These are phyloP conservation scores for Diprion similis DNA, from an alignment of 1,140 invertebrate genomes.

Conservation along the genomic window DNA sequence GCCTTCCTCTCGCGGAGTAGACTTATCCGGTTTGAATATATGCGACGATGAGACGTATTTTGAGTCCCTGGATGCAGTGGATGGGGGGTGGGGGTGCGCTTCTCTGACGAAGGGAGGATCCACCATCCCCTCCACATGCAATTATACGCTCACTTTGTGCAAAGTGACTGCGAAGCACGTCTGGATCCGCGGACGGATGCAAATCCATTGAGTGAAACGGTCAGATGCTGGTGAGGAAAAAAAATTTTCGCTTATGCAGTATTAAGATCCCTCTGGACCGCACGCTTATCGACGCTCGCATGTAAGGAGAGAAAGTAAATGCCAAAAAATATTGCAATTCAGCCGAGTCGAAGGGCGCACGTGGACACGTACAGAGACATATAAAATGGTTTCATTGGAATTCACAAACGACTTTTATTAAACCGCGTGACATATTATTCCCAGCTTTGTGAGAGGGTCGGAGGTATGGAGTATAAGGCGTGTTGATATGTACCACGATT, in stretches of 20 bases:
- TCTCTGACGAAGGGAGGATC: not conserved
- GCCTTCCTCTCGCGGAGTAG: not conserved
- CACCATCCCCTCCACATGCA: not conserved
- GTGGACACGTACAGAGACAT: not conserved
- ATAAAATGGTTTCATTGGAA: not conserved
- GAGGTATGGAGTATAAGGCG: not conserved
- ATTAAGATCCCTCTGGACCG: no score
- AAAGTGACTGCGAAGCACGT: not conserved
- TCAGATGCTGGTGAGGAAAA: not conserved
- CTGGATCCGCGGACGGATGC: no score
- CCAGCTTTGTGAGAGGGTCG: not conserved
- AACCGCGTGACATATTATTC: constrained; percentile 5
- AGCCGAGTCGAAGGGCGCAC: no score
- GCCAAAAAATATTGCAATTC: no score
- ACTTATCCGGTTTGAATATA: constrained; percentile 6
- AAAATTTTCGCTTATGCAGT: not conserved
- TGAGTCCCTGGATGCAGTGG: no score
- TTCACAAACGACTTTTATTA: constrained; percentile 4
- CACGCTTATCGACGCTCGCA: no score
- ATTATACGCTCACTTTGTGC: not conserved
- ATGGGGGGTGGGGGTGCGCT: not conserved
- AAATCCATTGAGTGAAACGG: no score
- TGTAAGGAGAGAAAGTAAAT: no score
- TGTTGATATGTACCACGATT: constrained; percentile 49
- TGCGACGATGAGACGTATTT: not conserved